Evolutionary conservation across 23 tunicate genomes (phyloP).

Genomic region (Trididemnum clinides): DNA sequence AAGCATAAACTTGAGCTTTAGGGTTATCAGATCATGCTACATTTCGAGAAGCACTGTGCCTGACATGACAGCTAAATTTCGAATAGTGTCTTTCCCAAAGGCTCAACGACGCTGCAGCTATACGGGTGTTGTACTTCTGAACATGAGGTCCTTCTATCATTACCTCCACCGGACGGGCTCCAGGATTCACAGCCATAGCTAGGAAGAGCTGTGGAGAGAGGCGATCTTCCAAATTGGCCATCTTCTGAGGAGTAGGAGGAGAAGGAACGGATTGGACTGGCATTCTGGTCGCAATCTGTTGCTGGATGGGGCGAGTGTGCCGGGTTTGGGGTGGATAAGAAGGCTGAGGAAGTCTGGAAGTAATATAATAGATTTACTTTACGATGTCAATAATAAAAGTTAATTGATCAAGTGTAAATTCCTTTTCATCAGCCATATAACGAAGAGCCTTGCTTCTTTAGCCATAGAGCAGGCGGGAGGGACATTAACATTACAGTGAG

Average conservation of each 20-base stretch:
- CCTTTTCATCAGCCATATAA: no score
- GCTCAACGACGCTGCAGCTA: background rate
- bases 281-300: conserved; percentile 56
- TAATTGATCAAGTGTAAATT: no score
- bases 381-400: background rate
- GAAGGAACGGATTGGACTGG: background rate
- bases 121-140: background rate
- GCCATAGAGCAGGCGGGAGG: no score
- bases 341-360: conserved; percentile 48
- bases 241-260: conserved; percentile 4
- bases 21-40: no score
- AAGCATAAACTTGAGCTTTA: no score
- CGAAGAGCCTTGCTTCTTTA: no score
- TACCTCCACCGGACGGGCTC: conserved; percentile 85
- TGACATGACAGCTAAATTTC: background rate
- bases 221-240: conserved; percentile 53
- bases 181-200: conserved; percentile 79
- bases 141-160: background rate
- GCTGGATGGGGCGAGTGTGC: conserved; percentile 74
- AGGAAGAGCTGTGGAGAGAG: conserved; percentile 71
- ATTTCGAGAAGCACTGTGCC: no score
- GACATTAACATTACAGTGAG: no score
- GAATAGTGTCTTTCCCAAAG: background rate
- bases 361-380: no score
- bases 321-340: conserved; percentile 82